phyloP scores from a whole-genome alignment of 2,113 vertebrate genomes.

The Anolis carolinensis region DNA sequence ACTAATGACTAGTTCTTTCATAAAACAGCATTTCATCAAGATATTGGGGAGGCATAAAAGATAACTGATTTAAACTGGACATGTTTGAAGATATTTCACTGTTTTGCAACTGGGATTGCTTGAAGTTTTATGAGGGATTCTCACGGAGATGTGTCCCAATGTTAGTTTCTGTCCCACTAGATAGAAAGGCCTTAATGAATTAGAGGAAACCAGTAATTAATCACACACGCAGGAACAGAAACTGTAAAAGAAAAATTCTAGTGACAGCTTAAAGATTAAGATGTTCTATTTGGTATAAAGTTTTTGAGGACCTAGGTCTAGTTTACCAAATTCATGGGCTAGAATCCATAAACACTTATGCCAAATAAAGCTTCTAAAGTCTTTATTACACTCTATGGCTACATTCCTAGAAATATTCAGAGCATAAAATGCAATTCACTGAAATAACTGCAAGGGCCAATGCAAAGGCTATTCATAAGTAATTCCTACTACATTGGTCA shows the following conservation, averaged over 20 bases:
- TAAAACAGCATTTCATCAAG: neutral
- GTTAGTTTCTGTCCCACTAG: neutral
- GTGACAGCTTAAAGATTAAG: too few relatives aligned
- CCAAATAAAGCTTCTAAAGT: too few relatives aligned
- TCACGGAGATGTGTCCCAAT: neutral
- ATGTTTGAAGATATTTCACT: neutral
- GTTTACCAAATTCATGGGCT: too few relatives aligned
- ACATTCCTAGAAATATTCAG: too few relatives aligned
- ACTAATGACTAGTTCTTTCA: neutral
- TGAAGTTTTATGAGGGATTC: neutral
- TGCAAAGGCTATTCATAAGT: neutral
- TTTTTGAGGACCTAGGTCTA: too few relatives aligned
- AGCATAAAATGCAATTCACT: neutral
- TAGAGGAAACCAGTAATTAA: neutral
- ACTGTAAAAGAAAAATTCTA: neutral
- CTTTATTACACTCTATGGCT: too few relatives aligned
- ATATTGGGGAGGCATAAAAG: neutral
- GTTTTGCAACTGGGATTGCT: neutral
- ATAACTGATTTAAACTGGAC: neutral
- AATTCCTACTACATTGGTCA: neutral
- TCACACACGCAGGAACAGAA: neutral
- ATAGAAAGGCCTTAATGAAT: neutral
- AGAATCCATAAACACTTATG: too few relatives aligned
- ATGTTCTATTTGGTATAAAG: too few relatives aligned
- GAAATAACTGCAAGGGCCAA: conserved; percentile 4